Conservation (phyloP, 2,113 vertebrate genomes). For the Barbus barbus region DNA sequence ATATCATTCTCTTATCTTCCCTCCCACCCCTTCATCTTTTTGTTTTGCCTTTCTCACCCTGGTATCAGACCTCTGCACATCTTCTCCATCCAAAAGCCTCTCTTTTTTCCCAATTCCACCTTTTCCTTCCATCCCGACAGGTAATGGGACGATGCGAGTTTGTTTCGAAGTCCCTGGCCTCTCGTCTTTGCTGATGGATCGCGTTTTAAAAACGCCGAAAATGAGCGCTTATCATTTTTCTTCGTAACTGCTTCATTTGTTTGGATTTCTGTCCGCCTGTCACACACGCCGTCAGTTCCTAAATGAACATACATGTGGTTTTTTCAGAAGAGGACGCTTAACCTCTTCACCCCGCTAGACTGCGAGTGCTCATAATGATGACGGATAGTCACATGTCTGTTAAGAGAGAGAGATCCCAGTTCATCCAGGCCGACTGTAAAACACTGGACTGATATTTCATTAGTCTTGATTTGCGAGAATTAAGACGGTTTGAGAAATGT, state of each 20-base stretch:
- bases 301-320: conserved; percentile 67
- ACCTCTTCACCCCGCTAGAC: conserved; percentile 75
- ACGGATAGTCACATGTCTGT: conserved; percentile 74
- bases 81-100: background rate
- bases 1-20: conserved; percentile 46
- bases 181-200: conserved; percentile 28
- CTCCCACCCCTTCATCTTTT: conserved; percentile 9
- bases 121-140: conserved; percentile 18
- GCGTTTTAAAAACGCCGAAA: conserved; percentile 57
- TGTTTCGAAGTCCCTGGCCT: background rate
- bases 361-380: conserved; percentile 76
- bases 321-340: conserved; percentile 56
- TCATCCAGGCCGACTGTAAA: conserved; percentile 29
- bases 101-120: background rate
- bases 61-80: background rate
- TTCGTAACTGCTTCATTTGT: conserved; percentile 79
- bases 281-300: conserved; percentile 69
- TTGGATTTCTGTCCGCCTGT: conserved; percentile 73
- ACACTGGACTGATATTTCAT: conserved; percentile 17
- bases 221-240: conserved; percentile 75
- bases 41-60: conserved; percentile 10
- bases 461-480: conserved; percentile 46
- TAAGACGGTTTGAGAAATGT: conserved; percentile 47
- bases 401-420: conserved; percentile 68
- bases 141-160: conserved; percentile 32